Base-by-base conservation (phyloP, 2,797 vertebrate species). In the Gadopsis marmoratus region DNA sequence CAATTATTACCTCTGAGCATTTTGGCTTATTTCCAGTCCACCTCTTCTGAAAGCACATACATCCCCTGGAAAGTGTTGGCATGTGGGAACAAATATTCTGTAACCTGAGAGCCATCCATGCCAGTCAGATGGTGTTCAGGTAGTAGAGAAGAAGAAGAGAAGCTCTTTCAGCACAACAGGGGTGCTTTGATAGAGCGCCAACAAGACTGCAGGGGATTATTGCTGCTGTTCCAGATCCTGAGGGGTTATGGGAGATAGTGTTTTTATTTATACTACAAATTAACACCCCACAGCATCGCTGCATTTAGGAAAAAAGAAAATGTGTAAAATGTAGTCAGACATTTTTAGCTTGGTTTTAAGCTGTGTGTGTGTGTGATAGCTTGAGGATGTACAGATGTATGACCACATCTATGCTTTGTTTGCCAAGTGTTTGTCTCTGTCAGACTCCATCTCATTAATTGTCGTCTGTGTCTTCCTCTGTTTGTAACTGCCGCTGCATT, bases 141-240 rank as follows among this genome's bases (percentile, higher is more conserved):
- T 70, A 35, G 58, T 39, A 71, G 65, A 71, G 37, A 10, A 10
- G 16, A 79, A 59, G 69, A 69, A 71, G 41, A 75, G 16, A 79
- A 74, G 76, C 84, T 87, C 56, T 86, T 76, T 83, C 72, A 71
- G 63, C 75, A 74, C 82, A 77, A 26, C 70, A 82, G 85, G 84
- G 56, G 56, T 62, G 47, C 65, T 81, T 67, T 88, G 85, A 86
- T 86, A 72, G 75, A 81, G 54, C 47, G 79, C 85, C 86, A 89
- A 67, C 75, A 83, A 53, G 82, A 78, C 86, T 73, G 62, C 64
- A 50, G 71, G 85, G 71, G 76, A 90, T 89, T 89, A 79, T 74
- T 85, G 86, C 71, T 83, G 74, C 64, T 79, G 43, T 76, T 84
- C 71, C 80, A 65, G 29, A 83, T 89, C 71, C 79, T 63, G 59